These are phyloP conservation scores for Sebastes diaconus DNA, from an alignment of 2,797 vertebrate genomes.

Conservation along the genomic window DNA sequence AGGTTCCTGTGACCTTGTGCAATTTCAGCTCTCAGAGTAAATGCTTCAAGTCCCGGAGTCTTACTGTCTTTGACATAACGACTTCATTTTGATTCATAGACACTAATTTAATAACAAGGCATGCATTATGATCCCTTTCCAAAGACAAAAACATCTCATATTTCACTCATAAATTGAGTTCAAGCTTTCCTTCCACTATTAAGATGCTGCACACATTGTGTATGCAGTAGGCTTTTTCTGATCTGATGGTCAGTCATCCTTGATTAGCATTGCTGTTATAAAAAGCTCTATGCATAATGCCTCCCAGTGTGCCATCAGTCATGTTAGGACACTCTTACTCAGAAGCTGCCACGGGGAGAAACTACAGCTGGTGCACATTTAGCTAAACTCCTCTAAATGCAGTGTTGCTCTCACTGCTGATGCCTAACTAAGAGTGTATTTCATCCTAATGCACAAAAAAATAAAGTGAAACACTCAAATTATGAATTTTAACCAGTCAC, in stretches of 20 bases:
- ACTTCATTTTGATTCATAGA: constrained; percentile 36
- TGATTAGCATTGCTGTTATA: constrained; percentile 40
- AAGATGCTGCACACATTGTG: constrained; percentile 4
- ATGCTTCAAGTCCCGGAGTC: constrained; percentile 4
- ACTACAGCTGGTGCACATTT: constrained; percentile 10
- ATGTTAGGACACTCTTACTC: constrained; percentile 15
- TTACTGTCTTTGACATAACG: constrained; percentile 35
- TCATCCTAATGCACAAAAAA: not conserved
- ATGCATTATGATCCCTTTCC: not conserved
- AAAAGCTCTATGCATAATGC: constrained; percentile 30
- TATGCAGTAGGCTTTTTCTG: constrained; percentile 6
- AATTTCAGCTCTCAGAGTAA: constrained; percentile 14
- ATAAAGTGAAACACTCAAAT: not conserved
- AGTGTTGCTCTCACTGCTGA: not conserved
- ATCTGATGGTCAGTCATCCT: constrained; percentile 36
- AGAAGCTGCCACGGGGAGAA: constrained; percentile 16
- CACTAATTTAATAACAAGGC: constrained; percentile 31
- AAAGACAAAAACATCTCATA: constrained; percentile 25
- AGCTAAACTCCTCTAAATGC: constrained; percentile 1
- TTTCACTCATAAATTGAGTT: constrained; percentile 15
- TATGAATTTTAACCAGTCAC: constrained; percentile 2
- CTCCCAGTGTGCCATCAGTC: constrained; percentile 47
- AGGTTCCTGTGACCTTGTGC: constrained; percentile 39
- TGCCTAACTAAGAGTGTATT: not conserved
- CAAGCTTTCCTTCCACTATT: not conserved